Base-by-base conservation (phyloP, 2,113 vertebrate genomes). In the Anolis sagrei region DNA sequence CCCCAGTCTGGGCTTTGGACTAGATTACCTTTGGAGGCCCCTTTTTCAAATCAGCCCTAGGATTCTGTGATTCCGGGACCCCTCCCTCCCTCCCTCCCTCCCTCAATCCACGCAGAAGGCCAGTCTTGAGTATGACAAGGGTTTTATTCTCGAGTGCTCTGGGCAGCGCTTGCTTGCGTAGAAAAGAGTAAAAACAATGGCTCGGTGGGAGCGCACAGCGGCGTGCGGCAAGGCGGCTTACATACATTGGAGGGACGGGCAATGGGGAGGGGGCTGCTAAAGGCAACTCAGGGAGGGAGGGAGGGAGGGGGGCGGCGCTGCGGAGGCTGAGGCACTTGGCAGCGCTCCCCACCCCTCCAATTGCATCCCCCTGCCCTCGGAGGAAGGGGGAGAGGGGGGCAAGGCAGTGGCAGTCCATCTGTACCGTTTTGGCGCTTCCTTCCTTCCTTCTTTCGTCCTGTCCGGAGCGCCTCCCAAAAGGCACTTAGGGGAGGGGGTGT, bases 351-450 rank as follows among this genome's bases (percentile, higher is more conserved):
- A 27, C 29, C 54, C 54, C 54, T 58, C 54, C 13, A 58, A 5
- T 5, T 58, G 54, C 4, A 58, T 54, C 54, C 54, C 44, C 0
- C 29, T 49, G 34, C 36, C 44, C 27, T 5, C 4, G 7, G 25
- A 23, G 29, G 48, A 10, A 27, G 0, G 5, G 19, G n/a, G 23
- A 9, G 64, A 39, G 0, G 64, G 25, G 64, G 64, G 27, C 25
- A 5, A 36, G 48, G 9, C 27, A 79, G 89, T 69, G 81, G 80
- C 72, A 27, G 25, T 0, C 3, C 4, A 5, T 90, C 82, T 87
- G 93, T 94, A 93, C 92, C 92, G 88, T 93, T 68, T 86, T 78
- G 0, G 88, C 54, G 54, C 54, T 58, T 58, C 54, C 54, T 18
- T 58, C 54, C 39, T 2, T 21, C 58, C 21, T 2, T 21, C 58